Conservation (phyloP, 2,888 invertebrate species). For the Deilephila porcellus region DNA sequence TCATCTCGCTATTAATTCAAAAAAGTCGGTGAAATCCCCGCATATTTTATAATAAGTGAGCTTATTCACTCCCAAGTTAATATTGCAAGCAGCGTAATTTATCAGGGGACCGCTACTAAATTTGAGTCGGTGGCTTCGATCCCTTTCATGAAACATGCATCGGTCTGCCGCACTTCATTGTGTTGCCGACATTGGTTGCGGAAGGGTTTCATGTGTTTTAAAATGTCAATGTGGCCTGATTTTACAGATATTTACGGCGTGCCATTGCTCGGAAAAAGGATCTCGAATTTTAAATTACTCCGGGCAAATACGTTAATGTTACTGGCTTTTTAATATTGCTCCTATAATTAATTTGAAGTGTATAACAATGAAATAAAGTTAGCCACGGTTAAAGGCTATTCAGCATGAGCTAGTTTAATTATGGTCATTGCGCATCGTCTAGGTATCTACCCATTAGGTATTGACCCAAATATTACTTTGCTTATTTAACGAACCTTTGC, state of each 20-base stretch:
- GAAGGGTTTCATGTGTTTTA: conserved; percentile 17
- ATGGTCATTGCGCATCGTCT: too few species aligned
- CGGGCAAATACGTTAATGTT: too few species aligned
- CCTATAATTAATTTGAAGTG: too few species aligned
- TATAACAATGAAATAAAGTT: too few species aligned
- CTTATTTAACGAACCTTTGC: too few species aligned
- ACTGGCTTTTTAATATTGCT: too few species aligned
- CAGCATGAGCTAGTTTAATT: too few species aligned
- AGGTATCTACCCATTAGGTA: too few species aligned
- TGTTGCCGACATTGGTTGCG: neutral
- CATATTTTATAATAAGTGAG: conserved; percentile 42
- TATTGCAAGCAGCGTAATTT: conserved; percentile 47
- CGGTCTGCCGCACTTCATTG: conserved; percentile 35
- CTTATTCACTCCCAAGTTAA: conserved; percentile 45
- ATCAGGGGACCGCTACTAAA: conserved; percentile 43
- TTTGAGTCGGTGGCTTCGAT: conserved; percentile 45
- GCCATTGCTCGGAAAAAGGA: too few species aligned
- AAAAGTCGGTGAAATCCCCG: neutral
- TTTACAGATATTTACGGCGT: neutral
- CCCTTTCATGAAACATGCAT: conserved; percentile 43
- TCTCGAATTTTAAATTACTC: neutral
- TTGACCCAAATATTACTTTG: too few species aligned
- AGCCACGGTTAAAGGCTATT: too few species aligned
- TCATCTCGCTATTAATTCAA: neutral
- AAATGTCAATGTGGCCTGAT: conserved; percentile 10